These are phyloP conservation scores for Mythimna loreyi DNA, from an alignment of 2,888 invertebrate genomes.

Conservation along the genomic window DNA sequence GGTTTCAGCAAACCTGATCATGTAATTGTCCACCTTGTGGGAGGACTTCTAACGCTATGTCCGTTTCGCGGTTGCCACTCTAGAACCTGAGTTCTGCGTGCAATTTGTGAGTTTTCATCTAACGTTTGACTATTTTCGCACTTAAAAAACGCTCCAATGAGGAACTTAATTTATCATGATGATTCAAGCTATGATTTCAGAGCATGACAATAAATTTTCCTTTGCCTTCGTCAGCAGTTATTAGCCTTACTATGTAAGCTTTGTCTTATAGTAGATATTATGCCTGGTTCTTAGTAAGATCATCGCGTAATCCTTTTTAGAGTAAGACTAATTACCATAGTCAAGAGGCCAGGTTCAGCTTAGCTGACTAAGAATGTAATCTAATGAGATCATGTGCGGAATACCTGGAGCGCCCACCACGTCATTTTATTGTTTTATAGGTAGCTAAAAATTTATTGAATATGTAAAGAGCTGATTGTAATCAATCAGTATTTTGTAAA, in stretches of 20 bases:
- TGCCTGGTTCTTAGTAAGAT: constrained; percentile 51
- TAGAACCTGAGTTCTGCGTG: too few relatives aligned
- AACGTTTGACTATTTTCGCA: too few relatives aligned
- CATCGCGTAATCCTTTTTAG: constrained; percentile 29
- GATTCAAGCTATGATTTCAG: constrained; percentile 32
- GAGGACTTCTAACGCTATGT: too few relatives aligned
- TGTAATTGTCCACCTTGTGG: too few relatives aligned
- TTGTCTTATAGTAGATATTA: constrained; percentile 12
- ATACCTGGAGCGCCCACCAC: constrained; percentile 19
- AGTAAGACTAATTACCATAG: constrained; percentile 37
- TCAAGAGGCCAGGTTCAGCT: constrained; percentile 31
- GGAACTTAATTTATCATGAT: constrained; percentile 7
- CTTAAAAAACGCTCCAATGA: too few relatives aligned
- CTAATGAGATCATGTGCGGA: constrained; percentile 50
- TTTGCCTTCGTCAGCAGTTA: constrained; percentile 12
- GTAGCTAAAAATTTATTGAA: constrained; percentile 4
- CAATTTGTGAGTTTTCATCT: too few relatives aligned
- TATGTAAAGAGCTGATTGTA: too few relatives aligned
- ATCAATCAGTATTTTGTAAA: too few relatives aligned
- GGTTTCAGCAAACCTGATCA: too few relatives aligned
- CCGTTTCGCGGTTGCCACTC: too few relatives aligned
- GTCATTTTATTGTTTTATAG: constrained; percentile 41
- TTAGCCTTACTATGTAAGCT: constrained; percentile 3
- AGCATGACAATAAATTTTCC: constrained; percentile 27
- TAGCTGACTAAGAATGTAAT: constrained; percentile 38